Evolutionary conservation across 2,113 vertebrate species (phyloP), one percentile per base, ranked within the genome.

Genomic region (Seriola rivoliana): DNA sequence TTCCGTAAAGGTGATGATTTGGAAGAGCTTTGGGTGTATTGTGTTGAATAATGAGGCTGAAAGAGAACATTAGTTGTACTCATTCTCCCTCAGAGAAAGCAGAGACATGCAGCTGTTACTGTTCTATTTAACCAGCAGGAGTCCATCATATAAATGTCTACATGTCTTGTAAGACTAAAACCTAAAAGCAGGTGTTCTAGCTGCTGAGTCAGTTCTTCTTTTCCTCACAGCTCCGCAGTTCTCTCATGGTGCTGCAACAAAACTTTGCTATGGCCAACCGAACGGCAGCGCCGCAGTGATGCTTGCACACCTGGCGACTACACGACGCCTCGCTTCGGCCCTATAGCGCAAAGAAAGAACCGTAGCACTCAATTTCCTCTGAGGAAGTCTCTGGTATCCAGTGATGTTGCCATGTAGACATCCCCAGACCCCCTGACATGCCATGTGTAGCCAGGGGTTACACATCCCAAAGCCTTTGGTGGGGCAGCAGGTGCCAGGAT

Each of bases 191-290:
- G 16, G 16, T 71, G 44, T 77, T 71, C 1, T 36, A 32, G 21
- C 36, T 34, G 57, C 72, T 76, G 44, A 76, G 4, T 85, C 42
- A 2, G 7, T 44, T 58, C 0, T 58, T 74, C 12, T 88, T 73
- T 12, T 88, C 23, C 88, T 25, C 78, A 58, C 94, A 99, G 98
- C 92, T 99, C 13, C 98, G 97, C 86, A 96, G 65, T 59, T 98
- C 97, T 82, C 95, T 99, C 71, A 72, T 96, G 86, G 89, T 96
- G 92, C 96, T 99, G 65, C 98, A 99, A 89, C 95, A 95, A 90
- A 97, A 95, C 89, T 99, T 99, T 86, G 96, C 97, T 46, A 85
- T 93, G 50, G 92, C 95, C 84, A 98, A 97, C 91, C 95, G 82
- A 85, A 97, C 96, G 0, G 71, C 75, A 36, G 80, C 71, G 3